Evolutionary conservation across 1,140 invertebrate species (phyloP).

Genomic region (Eriosoma lanigerum): DNA sequence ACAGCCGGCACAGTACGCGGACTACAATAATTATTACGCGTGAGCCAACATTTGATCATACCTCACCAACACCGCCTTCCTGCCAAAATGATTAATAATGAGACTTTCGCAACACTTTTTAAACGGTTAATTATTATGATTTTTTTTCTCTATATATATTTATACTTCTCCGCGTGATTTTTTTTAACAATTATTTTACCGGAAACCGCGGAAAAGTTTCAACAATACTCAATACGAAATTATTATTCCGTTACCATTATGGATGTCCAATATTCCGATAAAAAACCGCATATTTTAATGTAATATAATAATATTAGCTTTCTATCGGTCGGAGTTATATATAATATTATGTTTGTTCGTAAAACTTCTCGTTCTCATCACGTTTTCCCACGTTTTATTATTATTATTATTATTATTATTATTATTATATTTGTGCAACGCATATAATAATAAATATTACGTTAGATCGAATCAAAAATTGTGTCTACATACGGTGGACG

Average conservation of each 20-base stretch:
- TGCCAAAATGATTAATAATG: not conserved
- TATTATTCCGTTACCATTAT: too few species aligned
- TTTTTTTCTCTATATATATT: too few species aligned
- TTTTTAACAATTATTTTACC: too few species aligned
- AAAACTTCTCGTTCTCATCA: not conserved
- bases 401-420: not conserved
- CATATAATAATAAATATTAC: not conserved
- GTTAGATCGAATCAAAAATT: constrained; percentile 7
- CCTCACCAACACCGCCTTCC: not conserved
- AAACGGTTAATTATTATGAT: too few species aligned
- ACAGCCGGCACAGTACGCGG: constrained; percentile 7
- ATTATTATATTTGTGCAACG: not conserved
- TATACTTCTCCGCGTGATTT: too few species aligned
- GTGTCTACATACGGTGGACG: not conserved
- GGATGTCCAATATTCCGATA: too few species aligned
- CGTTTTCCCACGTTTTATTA: not conserved
- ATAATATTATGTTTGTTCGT: not conserved
- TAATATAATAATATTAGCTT: not conserved
- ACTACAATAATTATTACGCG: constrained; percentile 40
- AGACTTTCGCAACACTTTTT: too few species aligned
- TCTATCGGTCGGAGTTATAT: not conserved
- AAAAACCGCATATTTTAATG: not conserved
- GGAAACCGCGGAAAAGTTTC: too few species aligned
- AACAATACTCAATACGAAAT: too few species aligned
- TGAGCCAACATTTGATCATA: not conserved